A percentile compares a stretch with the other conserved stretches of the same genome.
phyloP scores from a whole-genome alignment of 2,888 invertebrate genomes.

The Xanthia icteritia region DNA sequence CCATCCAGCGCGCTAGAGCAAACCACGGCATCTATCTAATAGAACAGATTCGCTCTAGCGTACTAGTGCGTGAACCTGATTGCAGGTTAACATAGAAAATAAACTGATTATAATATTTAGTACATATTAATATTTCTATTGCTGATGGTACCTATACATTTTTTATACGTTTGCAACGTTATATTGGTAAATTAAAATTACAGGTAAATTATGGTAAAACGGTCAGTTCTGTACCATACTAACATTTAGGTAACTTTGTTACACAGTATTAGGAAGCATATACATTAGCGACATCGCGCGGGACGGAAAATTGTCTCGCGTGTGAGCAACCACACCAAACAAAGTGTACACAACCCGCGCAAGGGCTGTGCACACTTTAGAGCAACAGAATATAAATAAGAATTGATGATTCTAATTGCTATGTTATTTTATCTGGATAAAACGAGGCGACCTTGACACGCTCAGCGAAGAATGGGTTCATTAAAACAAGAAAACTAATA shows the following conservation, averaged over 20 bases:
- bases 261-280: neutral
- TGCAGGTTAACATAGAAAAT: neutral
- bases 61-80: slow-evolving; percentile 36
- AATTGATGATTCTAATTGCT: slow-evolving; percentile 4
- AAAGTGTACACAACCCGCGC: too few relatives aligned
- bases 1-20: slow-evolving; percentile 1
- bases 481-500: slow-evolving; percentile 5
- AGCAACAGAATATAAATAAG: neutral
- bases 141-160: neutral
- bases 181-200: too few relatives aligned
- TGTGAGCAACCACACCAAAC: too few relatives aligned
- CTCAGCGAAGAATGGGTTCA: slow-evolving; percentile 4
- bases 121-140: neutral
- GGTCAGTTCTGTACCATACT: neutral
- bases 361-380: neutral
- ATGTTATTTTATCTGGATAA: neutral
- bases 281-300: neutral
- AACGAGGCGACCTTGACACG: neutral
- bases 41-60: slow-evolving; percentile 36
- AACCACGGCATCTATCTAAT: slow-evolving; percentile 43
- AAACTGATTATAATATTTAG: slow-evolving; percentile 3
- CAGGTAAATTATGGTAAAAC: too few relatives aligned
- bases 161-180: neutral
- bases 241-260: neutral
- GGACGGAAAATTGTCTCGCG: too few relatives aligned